Evolutionary conservation across 2,113 vertebrate genomes (phyloP).

Genomic region (Craseonycteris thonglongyai): DNA sequence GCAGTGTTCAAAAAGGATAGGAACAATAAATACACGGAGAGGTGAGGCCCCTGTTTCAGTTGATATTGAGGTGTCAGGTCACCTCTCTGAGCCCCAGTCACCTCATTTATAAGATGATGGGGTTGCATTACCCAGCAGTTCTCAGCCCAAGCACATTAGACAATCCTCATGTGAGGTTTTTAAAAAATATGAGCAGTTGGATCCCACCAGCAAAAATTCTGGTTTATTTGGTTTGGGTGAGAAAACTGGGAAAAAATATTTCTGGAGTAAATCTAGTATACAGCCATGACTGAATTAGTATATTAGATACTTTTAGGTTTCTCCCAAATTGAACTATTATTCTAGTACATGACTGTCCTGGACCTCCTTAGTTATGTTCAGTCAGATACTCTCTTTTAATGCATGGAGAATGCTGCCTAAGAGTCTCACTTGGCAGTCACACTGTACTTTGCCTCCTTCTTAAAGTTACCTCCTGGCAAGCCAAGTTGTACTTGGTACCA

Average conservation of each 20-base stretch:
- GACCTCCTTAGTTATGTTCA: neutral
- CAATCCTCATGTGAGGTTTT: neutral
- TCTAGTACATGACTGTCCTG: neutral
- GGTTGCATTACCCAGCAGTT: neutral
- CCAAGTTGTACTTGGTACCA: neutral
- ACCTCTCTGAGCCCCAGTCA: neutral
- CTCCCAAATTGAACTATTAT: neutral
- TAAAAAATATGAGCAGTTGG: neutral
- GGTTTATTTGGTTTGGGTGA: neutral
- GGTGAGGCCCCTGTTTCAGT: neutral
- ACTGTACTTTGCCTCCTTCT: neutral
- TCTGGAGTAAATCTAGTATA: neutral
- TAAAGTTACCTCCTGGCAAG: neutral
- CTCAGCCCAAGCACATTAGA: neutral
- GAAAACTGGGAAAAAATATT: neutral
- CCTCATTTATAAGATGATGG: neutral
- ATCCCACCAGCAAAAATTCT: neutral
- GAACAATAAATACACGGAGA: neutral
- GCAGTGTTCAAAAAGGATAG: neutral
- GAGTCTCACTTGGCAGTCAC: neutral
- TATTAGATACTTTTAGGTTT: neutral
- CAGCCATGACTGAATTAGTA: neutral
- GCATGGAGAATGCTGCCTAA: neutral
- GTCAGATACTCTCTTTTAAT: neutral
- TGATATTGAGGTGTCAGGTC: neutral